Conservation (phyloP, 2,797 vertebrate genomes). For the Sparus aurata region DNA sequence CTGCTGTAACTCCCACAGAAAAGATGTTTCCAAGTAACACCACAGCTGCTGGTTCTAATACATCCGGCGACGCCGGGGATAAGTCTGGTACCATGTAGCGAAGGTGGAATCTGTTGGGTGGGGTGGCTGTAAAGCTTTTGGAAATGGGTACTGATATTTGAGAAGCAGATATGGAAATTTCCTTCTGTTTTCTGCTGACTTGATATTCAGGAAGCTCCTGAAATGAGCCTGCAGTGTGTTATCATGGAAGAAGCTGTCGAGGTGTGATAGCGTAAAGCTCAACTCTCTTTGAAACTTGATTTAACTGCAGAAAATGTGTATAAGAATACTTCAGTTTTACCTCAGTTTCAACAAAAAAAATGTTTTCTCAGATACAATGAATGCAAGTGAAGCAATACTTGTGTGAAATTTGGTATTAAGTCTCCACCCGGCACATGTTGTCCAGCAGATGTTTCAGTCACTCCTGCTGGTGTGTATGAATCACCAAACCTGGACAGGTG, state of each 20-base stretch:
- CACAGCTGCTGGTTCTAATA: slow-evolving; percentile 60
- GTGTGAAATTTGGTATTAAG: slow-evolving; percentile 58
- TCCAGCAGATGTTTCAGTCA: slow-evolving; percentile 63
- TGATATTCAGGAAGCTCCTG: slow-evolving; percentile 66
- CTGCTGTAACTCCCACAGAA: slow-evolving; percentile 95
- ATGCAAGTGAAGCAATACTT: slow-evolving; percentile 79
- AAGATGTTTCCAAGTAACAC: slow-evolving; percentile 92
- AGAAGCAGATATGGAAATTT: slow-evolving; percentile 44
- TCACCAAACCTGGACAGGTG: slow-evolving; percentile 45
- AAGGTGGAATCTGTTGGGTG: slow-evolving; percentile 46
- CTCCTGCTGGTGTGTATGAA: slow-evolving; percentile 49
- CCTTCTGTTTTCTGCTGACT: slow-evolving; percentile 52
- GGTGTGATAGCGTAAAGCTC: slow-evolving; percentile 45
- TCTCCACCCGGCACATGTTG: slow-evolving; percentile 66
- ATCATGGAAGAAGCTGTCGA: slow-evolving; percentile 54
- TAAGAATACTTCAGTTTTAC: slow-evolving; percentile 76
- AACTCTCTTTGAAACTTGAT: slow-evolving; percentile 69
- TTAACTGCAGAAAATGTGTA: slow-evolving; percentile 48
- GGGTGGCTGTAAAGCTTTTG: slow-evolving; percentile 37
- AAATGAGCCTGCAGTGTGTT: slow-evolving; percentile 55
- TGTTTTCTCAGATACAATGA: slow-evolving; percentile 58
- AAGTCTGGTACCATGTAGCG: slow-evolving; percentile 87
- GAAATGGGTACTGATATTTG: slow-evolving; percentile 39
- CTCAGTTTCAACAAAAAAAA: slow-evolving; percentile 72
- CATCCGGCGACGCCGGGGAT: slow-evolving; percentile 83